phyloP scores from a whole-genome alignment of 2,888 invertebrate genomes.

The Eumerus sabulonum region DNA sequence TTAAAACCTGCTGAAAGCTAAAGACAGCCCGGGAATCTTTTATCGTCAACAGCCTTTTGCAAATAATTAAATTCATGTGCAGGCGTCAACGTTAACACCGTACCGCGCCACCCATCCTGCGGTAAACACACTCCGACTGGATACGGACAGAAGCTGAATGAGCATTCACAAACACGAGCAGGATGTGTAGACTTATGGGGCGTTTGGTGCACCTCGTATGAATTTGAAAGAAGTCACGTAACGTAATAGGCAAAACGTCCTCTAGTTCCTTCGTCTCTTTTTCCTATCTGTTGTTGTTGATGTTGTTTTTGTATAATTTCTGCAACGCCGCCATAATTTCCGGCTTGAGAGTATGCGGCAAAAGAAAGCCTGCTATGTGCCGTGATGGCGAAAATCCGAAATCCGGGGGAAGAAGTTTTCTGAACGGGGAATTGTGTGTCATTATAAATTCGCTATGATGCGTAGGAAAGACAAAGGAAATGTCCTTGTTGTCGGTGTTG shows the following conservation, averaged over 20 bases:
- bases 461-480: constrained; percentile 47
- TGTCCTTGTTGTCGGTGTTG: background rate
- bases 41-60: constrained; percentile 48
- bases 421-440: constrained; percentile 19
- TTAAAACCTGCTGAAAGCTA: constrained; percentile 22
- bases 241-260: constrained; percentile 49
- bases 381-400: constrained; percentile 12
- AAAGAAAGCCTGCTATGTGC: constrained; percentile 17
- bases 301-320: constrained; percentile 36
- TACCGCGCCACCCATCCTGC: background rate
- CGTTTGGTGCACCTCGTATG: constrained; percentile 41
- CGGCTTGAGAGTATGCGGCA: constrained; percentile 43
- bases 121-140: too few relatives aligned
- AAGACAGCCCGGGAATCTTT: constrained; percentile 34
- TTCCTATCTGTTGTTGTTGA: constrained; percentile 25
- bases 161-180: constrained; percentile 41
- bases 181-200: constrained; percentile 41
- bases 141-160: constrained; percentile 37
- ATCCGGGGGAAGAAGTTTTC: constrained; percentile 19
- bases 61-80: constrained; percentile 52
- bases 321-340: constrained; percentile 52
- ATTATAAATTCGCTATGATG: constrained; percentile 54
- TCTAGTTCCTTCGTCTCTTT: background rate
- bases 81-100: constrained; percentile 22
- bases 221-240: constrained; percentile 52